Evolutionary conservation across 2,888 invertebrate species (phyloP).

Genomic region (Palloptera scutellata): DNA sequence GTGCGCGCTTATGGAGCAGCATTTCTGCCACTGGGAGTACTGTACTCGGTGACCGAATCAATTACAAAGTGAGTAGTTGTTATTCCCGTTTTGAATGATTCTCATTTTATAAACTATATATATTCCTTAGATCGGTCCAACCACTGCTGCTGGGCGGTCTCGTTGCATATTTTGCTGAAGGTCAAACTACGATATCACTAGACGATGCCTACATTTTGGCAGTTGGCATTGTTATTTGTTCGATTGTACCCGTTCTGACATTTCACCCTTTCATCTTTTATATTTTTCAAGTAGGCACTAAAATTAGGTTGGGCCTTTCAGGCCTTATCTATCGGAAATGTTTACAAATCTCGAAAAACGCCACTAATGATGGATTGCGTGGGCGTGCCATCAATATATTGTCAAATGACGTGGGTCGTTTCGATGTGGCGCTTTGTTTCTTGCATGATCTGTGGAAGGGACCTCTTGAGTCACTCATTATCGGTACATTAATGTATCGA

Average conservation of each 20-base stretch:
- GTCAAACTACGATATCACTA: slow-evolving; percentile 66
- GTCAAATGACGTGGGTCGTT: slow-evolving; percentile 93
- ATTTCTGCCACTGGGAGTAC: slow-evolving; percentile 56
- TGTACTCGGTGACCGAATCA: slow-evolving; percentile 55
- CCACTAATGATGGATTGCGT: slow-evolving; percentile 83
- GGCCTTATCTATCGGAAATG: slow-evolving; percentile 79
- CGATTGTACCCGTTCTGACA: slow-evolving; percentile 68
- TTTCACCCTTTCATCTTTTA: slow-evolving; percentile 80
- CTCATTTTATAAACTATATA: neutral
- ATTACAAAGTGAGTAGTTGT: slow-evolving; percentile 53
- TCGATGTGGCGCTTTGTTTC: slow-evolving; percentile 89
- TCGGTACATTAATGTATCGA: slow-evolving; percentile 67
- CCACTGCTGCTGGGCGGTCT: slow-evolving; percentile 73
- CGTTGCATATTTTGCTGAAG: slow-evolving; percentile 71
- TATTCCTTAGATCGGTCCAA: slow-evolving; percentile 68
- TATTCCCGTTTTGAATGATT: neutral
- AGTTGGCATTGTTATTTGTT: slow-evolving; percentile 69
- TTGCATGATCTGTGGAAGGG: slow-evolving; percentile 93
- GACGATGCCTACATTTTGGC: slow-evolving; percentile 74
- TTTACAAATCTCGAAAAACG: slow-evolving; percentile 77
- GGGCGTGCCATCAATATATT: slow-evolving; percentile 86
- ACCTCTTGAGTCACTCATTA: slow-evolving; percentile 69
- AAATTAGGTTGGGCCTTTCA: slow-evolving; percentile 75
- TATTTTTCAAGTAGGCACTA: slow-evolving; percentile 75
- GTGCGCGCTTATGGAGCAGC: slow-evolving; percentile 63